Percentiles rank a stretch among this genome's conserved stretches.
Conservation (phyloP, 2,113 vertebrate species). For the Bos indicus region DNA sequence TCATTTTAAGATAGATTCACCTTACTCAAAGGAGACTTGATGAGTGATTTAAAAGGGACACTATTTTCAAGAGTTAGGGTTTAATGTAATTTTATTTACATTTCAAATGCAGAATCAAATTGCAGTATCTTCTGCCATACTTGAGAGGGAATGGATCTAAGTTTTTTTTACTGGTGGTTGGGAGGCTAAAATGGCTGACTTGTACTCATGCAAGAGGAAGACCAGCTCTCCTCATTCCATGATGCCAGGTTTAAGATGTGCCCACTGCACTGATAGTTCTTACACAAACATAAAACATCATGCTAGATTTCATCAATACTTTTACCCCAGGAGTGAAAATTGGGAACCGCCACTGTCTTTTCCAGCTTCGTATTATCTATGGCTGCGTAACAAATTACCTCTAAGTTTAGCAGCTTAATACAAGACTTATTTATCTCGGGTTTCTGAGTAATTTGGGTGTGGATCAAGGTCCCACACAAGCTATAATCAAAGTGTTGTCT, state of each 20-base stretch:
- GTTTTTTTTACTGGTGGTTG: background rate
- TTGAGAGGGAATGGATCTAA: background rate
- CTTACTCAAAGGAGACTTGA: background rate
- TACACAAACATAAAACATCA: background rate
- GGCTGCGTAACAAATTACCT: background rate
- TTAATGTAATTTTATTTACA: background rate
- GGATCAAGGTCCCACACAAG: background rate
- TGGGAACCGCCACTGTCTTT: background rate
- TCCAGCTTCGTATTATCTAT: background rate
- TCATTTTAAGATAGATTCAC: constrained; percentile 11
- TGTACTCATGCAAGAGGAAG: background rate
- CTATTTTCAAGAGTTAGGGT: background rate
- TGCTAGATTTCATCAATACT: background rate
- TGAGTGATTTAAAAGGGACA: background rate
- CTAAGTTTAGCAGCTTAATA: background rate
- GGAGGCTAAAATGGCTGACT: background rate
- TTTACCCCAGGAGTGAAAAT: background rate
- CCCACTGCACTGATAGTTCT: background rate
- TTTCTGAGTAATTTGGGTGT: background rate
- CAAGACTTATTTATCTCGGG: background rate
- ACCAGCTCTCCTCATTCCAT: background rate
- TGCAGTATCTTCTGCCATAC: background rate
- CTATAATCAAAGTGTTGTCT: background rate
- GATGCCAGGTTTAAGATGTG: background rate
- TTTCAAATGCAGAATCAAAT: constrained; percentile 29